Evolutionary conservation across 1,140 invertebrate species (phyloP).

Genomic region (Panagrolaimus sp.): DNA sequence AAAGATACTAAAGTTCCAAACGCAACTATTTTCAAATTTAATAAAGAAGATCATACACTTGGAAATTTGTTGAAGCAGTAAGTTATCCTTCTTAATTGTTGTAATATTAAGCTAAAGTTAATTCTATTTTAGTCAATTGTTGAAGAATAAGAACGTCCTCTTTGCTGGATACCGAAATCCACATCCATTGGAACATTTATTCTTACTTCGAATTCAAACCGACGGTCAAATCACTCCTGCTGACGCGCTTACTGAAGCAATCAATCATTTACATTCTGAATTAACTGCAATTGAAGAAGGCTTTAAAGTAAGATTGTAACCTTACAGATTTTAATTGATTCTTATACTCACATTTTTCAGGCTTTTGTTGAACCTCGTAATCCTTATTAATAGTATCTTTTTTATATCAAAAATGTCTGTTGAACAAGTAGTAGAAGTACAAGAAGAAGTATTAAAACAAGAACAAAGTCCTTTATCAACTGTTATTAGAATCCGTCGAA

Average conservation of each 20-base stretch:
- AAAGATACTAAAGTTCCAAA: conserved; percentile 98
- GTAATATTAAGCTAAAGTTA: too few species aligned
- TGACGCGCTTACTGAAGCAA: conserved; percentile 93
- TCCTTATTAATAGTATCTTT: neutral
- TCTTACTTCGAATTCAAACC: conserved; percentile 92
- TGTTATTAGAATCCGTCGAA: conserved; percentile 40
- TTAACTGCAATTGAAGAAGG: conserved; percentile 92
- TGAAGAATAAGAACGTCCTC: conserved; percentile 95
- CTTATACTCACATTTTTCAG: conserved; percentile 13
- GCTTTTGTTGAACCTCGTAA: neutral
- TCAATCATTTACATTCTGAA: conserved; percentile 93
- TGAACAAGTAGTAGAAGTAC: neutral
- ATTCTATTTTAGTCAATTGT: conserved; percentile 71
- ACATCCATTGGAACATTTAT: conserved; percentile 96
- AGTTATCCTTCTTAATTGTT: too few species aligned
- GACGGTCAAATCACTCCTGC: conserved; percentile 93
- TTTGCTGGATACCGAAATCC: conserved; percentile 98
- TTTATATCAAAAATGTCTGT: neutral
- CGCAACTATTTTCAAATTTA: conserved; percentile 97
- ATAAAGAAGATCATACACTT: conserved; percentile 98
- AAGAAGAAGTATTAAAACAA: too few species aligned
- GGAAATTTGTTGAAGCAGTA: conserved; percentile 98
- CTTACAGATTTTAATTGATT: neutral
- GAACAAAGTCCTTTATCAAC: conserved; percentile 21
- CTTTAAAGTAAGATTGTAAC: conserved; percentile 71